Conservation (phyloP, 2,797 vertebrate genomes). For the Cetoscarus ocellatus region DNA sequence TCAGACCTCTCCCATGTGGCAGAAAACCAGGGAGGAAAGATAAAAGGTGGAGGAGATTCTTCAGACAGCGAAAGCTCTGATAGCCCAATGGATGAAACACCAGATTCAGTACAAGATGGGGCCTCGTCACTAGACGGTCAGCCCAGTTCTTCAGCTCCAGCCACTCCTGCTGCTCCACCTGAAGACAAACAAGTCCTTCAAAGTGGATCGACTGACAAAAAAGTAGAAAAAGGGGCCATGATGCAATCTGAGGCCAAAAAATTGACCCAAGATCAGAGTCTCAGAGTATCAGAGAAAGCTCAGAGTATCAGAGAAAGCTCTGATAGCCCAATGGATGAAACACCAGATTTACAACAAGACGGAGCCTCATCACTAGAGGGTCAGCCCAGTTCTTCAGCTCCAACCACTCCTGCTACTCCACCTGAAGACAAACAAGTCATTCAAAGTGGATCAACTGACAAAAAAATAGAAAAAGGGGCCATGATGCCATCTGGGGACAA, state of each 20-base stretch:
- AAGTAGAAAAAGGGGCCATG: no score
- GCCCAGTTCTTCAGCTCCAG: no score
- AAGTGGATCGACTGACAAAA: no score
- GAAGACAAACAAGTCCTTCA: no score
- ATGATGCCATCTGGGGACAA: neutral
- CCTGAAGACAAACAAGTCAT: conserved; percentile 4
- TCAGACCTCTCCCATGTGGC: conserved; percentile 61
- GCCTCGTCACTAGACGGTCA: no score
- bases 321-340: conserved; percentile 49
- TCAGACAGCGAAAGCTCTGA: conserved; percentile 75
- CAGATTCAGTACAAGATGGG: no score
- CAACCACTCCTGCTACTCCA: accelerated
- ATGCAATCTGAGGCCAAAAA: no score
- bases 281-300: no score
- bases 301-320: no score
- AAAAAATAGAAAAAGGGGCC: neutral
- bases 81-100: no score
- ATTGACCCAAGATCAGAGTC: no score
- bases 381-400: neutral
- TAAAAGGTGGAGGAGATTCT: neutral
- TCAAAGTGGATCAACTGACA: conserved; percentile 4
- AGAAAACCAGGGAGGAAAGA: conserved; percentile 38
- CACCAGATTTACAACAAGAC: conserved; percentile 48
- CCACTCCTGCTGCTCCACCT: no score
- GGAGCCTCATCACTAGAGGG: neutral